Percentiles rank a stretch among this genome's conserved stretches.
Conservation (phyloP, 2,797 vertebrate genomes). For the Diplodus puntazzo region DNA sequence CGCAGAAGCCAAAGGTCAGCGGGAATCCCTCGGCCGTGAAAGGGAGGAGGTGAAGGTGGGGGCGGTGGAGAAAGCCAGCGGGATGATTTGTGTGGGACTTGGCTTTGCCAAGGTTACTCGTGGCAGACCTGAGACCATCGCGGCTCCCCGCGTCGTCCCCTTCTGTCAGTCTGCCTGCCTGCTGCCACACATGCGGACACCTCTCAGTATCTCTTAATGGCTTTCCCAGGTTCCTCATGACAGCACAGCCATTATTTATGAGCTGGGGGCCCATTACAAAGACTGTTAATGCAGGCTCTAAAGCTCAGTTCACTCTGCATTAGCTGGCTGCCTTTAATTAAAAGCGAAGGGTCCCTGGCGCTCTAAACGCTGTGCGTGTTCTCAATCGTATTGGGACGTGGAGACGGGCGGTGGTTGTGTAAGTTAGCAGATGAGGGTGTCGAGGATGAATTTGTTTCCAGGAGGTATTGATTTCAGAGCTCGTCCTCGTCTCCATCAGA, state of each 20-base stretch:
- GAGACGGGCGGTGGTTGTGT: slow-evolving; percentile 8
- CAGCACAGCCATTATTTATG: slow-evolving; percentile 78
- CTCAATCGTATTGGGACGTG: slow-evolving; percentile 31
- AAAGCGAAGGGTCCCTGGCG: slow-evolving; percentile 53
- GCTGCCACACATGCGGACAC: slow-evolving; percentile 55
- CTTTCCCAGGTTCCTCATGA: slow-evolving; percentile 73
- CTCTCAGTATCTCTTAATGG: slow-evolving; percentile 75
- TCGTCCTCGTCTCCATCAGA: slow-evolving; percentile 34
- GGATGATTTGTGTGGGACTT: slow-evolving; percentile 65
- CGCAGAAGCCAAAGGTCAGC: slow-evolving; percentile 63
- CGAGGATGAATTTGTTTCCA: slow-evolving; percentile 51
- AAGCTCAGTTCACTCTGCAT: slow-evolving; percentile 63
- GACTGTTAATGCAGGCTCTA: slow-evolving; percentile 57
- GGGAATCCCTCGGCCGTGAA: slow-evolving; percentile 67
- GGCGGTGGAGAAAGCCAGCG: not conserved
- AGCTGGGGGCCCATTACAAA: slow-evolving; percentile 62
- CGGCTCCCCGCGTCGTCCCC: slow-evolving; percentile 45
- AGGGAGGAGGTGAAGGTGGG: slow-evolving; percentile 15
- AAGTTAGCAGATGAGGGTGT: slow-evolving; percentile 45
- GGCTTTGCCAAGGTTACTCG: slow-evolving; percentile 70
- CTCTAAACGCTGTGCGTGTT: slow-evolving; percentile 21
- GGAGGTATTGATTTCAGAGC: slow-evolving; percentile 66
- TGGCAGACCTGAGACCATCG: slow-evolving; percentile 54
- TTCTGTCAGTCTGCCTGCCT: slow-evolving; percentile 54
- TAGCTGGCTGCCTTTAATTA: slow-evolving; percentile 73